These are phyloP conservation scores for Ecliptopera silaceata DNA, from an alignment of 2,888 invertebrate species.

Conservation along the genomic window DNA sequence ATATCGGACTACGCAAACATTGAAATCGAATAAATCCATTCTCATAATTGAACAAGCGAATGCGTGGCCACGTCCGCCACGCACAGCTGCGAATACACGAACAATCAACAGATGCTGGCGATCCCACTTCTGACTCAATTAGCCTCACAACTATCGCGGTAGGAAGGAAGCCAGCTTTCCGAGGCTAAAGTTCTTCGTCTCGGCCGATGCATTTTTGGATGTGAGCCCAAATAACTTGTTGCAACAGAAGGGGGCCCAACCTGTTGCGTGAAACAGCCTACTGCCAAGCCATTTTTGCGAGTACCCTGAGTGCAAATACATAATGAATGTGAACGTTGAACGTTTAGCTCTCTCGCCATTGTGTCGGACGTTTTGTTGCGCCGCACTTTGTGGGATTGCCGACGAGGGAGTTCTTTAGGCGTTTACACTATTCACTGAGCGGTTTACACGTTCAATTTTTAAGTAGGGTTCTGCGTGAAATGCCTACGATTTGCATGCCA, in stretches of 20 bases:
- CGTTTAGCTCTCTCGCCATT: slow-evolving; percentile 62
- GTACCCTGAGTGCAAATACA: slow-evolving; percentile 69
- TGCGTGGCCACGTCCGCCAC: slow-evolving; percentile 47
- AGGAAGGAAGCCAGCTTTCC: slow-evolving; percentile 56
- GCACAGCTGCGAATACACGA: slow-evolving; percentile 40
- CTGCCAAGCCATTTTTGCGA: slow-evolving; percentile 69
- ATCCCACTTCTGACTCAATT: slow-evolving; percentile 40
- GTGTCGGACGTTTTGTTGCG: slow-evolving; percentile 57
- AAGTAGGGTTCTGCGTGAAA: slow-evolving; percentile 35
- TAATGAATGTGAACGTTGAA: slow-evolving; percentile 73
- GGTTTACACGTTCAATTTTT: slow-evolving; percentile 40
- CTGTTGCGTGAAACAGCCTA: slow-evolving; percentile 70
- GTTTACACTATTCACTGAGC: slow-evolving; percentile 53
- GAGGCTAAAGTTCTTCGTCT: slow-evolving; percentile 61
- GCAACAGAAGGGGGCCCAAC: slow-evolving; percentile 66
- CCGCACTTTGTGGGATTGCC: slow-evolving; percentile 55
- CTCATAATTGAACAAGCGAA: slow-evolving; percentile 49
- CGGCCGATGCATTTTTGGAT: slow-evolving; percentile 81
- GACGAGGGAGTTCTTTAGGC: slow-evolving; percentile 55
- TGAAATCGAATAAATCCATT: slow-evolving; percentile 37
- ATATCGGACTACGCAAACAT: slow-evolving; percentile 36
- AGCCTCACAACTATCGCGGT: slow-evolving; percentile 47
- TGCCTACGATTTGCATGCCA: slow-evolving; percentile 35
- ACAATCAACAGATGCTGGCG: slow-evolving; percentile 30
- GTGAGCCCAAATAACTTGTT: slow-evolving; percentile 81